Conservation (phyloP, 1,140 invertebrate genomes). For the Pissodes strobi region DNA sequence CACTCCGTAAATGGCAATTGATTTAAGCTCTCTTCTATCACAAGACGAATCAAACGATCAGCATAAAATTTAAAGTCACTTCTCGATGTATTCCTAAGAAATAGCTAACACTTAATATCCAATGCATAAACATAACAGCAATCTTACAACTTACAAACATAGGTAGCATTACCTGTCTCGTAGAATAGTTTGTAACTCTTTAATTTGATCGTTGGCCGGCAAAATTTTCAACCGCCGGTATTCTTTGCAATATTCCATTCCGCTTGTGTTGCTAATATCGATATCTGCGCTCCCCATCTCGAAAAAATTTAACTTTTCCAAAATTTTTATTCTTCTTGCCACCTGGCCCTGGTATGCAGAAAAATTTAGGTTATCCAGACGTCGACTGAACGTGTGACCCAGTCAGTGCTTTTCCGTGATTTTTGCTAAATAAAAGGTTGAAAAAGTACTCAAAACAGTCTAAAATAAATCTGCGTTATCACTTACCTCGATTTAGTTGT, state of each 20-base stretch:
- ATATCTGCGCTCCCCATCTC: constrained; percentile 47
- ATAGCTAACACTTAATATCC: no score
- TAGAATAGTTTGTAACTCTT: constrained; percentile 93
- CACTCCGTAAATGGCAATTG: constrained; percentile 91
- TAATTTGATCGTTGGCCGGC: constrained; percentile 83
- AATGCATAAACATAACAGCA: no score
- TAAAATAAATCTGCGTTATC: background rate
- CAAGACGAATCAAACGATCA: constrained; percentile 89
- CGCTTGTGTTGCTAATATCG: constrained; percentile 36
- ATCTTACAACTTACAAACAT: no score
- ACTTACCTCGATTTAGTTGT: no score
- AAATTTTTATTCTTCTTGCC: background rate
- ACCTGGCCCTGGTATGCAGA: background rate
- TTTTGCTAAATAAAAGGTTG: background rate
- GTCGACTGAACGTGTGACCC: no score
- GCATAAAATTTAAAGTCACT: constrained; percentile 99
- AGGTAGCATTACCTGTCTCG: constrained; percentile 94
- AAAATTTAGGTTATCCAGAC: constrained; percentile 21
- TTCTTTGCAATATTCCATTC: constrained; percentile 56
- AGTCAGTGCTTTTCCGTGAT: background rate
- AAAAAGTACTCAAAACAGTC: background rate
- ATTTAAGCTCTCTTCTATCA: constrained; percentile 98
- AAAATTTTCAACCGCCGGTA: constrained; percentile 82
- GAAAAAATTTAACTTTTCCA: background rate
- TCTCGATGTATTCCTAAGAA: constrained; percentile 81